Conservation (phyloP, 2,888 invertebrate genomes). For the Coelogynopora nodosa region DNA sequence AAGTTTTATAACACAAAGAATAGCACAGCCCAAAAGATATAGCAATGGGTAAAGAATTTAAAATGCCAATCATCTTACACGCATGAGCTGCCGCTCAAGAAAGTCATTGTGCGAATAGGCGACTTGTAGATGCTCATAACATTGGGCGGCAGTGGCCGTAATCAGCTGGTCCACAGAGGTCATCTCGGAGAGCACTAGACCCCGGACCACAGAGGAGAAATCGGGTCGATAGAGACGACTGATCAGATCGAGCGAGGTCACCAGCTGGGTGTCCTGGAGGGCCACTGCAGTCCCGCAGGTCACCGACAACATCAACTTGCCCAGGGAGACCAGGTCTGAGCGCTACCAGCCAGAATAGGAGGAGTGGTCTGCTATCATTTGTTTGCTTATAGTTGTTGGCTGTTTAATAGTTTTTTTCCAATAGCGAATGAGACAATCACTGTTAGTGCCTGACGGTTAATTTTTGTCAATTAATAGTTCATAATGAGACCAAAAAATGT, state of each 20-base stretch:
- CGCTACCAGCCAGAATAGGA: neutral
- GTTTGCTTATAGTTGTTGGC: too few species aligned
- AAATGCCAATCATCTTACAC: too few species aligned
- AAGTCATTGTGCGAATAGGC: slow-evolving; percentile 36
- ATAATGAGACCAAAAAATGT: too few species aligned
- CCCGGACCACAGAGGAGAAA: neutral
- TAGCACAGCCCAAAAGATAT: too few species aligned
- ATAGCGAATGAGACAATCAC: too few species aligned
- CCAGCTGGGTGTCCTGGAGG: slow-evolving; percentile 25
- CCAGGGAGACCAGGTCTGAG: slow-evolving; percentile 27
- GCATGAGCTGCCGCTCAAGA: slow-evolving; percentile 39
- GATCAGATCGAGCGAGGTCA: slow-evolving; percentile 29
- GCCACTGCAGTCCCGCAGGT: slow-evolving; percentile 38
- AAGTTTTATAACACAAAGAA: too few species aligned
- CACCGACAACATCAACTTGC: slow-evolving; percentile 37
- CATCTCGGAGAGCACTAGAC: slow-evolving; percentile 14
- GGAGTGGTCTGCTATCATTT: too few species aligned
- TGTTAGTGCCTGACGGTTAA: too few species aligned
- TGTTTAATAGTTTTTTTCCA: too few species aligned
- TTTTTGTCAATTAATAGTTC: too few species aligned
- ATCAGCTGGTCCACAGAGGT: slow-evolving; percentile 26
- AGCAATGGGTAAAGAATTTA: too few species aligned
- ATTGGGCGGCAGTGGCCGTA: slow-evolving; percentile 32
- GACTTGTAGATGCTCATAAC: slow-evolving; percentile 35
- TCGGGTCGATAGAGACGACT: slow-evolving; percentile 30